phyloP scores from a whole-genome alignment of 2,113 vertebrate genomes.

The Eptesicus fuscus region DNA sequence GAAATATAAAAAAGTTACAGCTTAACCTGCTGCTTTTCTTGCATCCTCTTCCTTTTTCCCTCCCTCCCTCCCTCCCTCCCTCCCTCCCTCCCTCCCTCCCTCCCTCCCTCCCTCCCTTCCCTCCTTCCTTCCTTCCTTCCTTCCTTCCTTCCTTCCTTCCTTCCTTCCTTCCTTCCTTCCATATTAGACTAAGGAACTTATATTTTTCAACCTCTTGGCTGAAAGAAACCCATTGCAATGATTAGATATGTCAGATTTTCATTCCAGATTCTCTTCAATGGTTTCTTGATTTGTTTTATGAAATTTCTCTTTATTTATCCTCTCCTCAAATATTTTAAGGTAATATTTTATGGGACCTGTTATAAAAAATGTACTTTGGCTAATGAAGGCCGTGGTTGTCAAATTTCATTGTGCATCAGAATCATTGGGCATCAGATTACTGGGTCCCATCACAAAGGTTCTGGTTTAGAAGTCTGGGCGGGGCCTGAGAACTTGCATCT shows the following conservation, averaged over 20 bases:
- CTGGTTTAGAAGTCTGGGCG: not conserved
- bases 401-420: not conserved
- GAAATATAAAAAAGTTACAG: not conserved
- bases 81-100: too few species aligned
- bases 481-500: not conserved
- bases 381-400: not conserved
- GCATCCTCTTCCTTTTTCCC: not conserved
- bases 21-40: not conserved
- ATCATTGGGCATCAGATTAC: not conserved
- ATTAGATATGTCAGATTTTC: not conserved
- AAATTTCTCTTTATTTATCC: not conserved
- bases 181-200: not conserved
- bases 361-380: not conserved
- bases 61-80: rapidly evolving
- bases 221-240: not conserved
- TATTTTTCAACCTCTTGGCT: not conserved
- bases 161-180: rapidly evolving
- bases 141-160: not conserved
- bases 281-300: not conserved
- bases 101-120: too few species aligned
- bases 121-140: not conserved
- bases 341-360: not conserved
- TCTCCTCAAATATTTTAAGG: not conserved
- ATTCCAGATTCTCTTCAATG: not conserved
- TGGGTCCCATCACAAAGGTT: not conserved